These are phyloP conservation scores for Chaetogeoica ovagalla DNA, from an alignment of 2,888 invertebrate genomes.

Conservation along the genomic window DNA sequence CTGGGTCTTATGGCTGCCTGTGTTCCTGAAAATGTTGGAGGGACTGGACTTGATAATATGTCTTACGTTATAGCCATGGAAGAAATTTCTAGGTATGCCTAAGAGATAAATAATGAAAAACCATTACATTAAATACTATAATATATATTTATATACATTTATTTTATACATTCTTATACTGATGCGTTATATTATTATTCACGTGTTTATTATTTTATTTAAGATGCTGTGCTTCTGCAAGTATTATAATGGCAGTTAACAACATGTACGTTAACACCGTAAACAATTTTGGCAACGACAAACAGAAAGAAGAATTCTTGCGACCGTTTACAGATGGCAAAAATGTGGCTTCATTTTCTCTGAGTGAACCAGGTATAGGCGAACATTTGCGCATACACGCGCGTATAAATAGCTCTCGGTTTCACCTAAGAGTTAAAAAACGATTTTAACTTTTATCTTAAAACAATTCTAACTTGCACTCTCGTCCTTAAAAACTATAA, in stretches of 20 bases:
- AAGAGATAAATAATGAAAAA: not conserved
- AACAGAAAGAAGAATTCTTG: constrained; percentile 79
- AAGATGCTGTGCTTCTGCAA: constrained; percentile 80
- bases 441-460: too few relatives aligned
- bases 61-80: constrained; percentile 93
- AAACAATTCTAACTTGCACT: too few relatives aligned
- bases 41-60: constrained; percentile 86
- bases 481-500: too few relatives aligned
- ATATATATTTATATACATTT: too few relatives aligned
- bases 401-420: too few relatives aligned
- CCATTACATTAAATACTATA: too few relatives aligned
- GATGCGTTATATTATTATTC: not conserved
- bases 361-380: constrained; percentile 76
- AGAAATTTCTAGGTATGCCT: constrained; percentile 76
- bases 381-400: not conserved
- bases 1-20: constrained; percentile 86
- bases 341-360: constrained; percentile 86
- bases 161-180: too few relatives aligned
- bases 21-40: constrained; percentile 80
- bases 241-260: constrained; percentile 93
- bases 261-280: constrained; percentile 88
- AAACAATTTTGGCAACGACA: constrained; percentile 73
- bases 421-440: too few relatives aligned
- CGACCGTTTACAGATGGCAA: constrained; percentile 75
- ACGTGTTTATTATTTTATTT: constrained; percentile 40